Conservation (phyloP, 2,888 invertebrate genomes). For the Tryphoninae sp. region DNA sequence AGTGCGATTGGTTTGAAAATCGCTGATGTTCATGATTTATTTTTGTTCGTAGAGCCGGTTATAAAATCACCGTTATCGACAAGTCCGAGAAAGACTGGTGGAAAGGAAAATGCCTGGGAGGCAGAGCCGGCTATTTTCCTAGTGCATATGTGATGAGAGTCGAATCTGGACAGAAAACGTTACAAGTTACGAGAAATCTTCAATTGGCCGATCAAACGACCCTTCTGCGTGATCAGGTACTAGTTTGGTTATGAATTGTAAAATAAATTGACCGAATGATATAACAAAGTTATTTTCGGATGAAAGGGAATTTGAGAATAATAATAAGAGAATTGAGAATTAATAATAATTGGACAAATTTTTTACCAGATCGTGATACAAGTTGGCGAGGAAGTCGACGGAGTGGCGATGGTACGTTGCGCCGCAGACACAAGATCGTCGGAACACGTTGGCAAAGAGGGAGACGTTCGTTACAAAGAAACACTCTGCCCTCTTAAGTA, state of each 20-base stretch:
- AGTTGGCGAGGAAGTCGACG: constrained; percentile 95
- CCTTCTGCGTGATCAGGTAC: constrained; percentile 78
- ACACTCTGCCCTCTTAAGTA: constrained; percentile 97
- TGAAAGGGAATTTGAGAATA: too few relatives aligned
- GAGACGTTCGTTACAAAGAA: constrained; percentile 83
- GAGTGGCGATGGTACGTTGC: constrained; percentile 96
- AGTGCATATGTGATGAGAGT: constrained; percentile 96
- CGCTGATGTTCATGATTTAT: background rate
- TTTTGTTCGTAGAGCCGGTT: constrained; percentile 73
- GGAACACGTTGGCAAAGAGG: constrained; percentile 76
- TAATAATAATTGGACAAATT: background rate
- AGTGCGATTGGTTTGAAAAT: background rate
- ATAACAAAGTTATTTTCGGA: too few relatives aligned
- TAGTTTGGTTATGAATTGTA: background rate
- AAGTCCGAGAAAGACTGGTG: constrained; percentile 98
- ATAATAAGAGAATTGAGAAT: too few relatives aligned
- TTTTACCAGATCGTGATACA: constrained; percentile 92
- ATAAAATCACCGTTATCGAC: constrained; percentile 94
- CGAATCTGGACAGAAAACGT: constrained; percentile 93
- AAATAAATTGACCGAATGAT: background rate
- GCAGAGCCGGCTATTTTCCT: constrained; percentile 95
- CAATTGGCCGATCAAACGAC: constrained; percentile 88
- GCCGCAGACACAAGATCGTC: constrained; percentile 89
- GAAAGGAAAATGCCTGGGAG: constrained; percentile 96
- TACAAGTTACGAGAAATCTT: constrained; percentile 93